Base-by-base conservation (phyloP, 2,797 vertebrate species). In the Alectoris magna region DNA sequence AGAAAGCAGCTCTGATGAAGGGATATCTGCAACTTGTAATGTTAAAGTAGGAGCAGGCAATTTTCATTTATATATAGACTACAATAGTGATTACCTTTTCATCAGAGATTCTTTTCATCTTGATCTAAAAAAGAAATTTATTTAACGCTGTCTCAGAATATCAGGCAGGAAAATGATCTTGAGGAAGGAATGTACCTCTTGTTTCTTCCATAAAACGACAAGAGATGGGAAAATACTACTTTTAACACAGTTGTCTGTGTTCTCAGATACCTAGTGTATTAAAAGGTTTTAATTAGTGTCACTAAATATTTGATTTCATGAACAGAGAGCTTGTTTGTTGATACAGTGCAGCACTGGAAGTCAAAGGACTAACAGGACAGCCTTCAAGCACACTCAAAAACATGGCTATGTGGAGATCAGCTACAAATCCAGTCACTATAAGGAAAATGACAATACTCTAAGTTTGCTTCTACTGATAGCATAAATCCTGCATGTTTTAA, bases 41-140 rank as follows among this genome's bases (percentile, higher is more conserved):
- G 43, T 36, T 59, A 63, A 12, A 71, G 43, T 4, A 83, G 22
- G 58, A 88, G 66, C 44, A 31, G 17, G 46, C 26, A 93, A 91
- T 69, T 69, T 70, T 81, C 41, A 81, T 72, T 75, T 88, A 56
- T 31, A 91, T 55, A 53, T 19, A 86, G 63, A 24, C 38, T 87
- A 84, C 16, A 46, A 43, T 0, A 72, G 34, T 62, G 26, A 92
- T 76, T 66, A 76, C 21, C 29, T 85, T 93, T 64, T 92, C 51
- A 87, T 63, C 36, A 89, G 21, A 91, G 23, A 91, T 56, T 87
- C 68, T 93, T 89, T 84, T 84, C 51, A 90, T 84, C 67, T 26
- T 73, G 56, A 81, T 48, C 41, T 34, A 63, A 94, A 90, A 86
- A 3, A n/a, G 43, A 81, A 86, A 81, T 9, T 51, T 7, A 41